These are phyloP conservation scores for Pelobates cultripes DNA, from an alignment of 2,797 vertebrate species.

Conservation along the genomic window DNA sequence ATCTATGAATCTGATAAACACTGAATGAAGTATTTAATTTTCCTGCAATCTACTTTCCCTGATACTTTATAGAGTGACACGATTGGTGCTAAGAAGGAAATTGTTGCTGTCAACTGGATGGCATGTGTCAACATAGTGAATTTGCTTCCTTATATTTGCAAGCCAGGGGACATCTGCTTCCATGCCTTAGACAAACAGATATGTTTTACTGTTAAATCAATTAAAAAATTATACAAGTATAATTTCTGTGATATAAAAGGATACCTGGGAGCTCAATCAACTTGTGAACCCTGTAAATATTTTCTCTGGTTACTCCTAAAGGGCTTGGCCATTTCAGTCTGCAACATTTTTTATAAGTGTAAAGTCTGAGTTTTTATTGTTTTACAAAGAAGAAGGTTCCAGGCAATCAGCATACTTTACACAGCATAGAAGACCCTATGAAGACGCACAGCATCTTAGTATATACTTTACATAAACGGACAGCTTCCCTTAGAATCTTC, in stretches of 20 bases:
- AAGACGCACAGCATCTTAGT: too few relatives aligned
- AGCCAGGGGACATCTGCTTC: conserved; percentile 6
- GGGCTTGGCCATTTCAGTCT: too few relatives aligned
- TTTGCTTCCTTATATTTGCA: conserved; percentile 5
- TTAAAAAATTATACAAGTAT: conserved; percentile 9
- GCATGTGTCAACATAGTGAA: conserved; percentile 17
- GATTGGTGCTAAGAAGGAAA: conserved; percentile 1
- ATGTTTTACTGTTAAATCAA: not conserved
- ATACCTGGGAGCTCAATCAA: too few relatives aligned
- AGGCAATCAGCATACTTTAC: too few relatives aligned
- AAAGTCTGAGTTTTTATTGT: too few relatives aligned
- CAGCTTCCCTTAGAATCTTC: too few relatives aligned
- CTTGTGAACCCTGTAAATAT: too few relatives aligned
- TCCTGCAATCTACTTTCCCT: not conserved
- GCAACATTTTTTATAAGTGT: too few relatives aligned
- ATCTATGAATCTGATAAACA: not conserved
- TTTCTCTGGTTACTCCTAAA: too few relatives aligned
- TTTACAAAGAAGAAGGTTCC: too few relatives aligned
- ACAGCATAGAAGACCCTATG: too few relatives aligned
- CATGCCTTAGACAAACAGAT: conserved; percentile 11
- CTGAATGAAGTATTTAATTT: not conserved
- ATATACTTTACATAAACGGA: too few relatives aligned
- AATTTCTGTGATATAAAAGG: not conserved
- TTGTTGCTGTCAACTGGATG: conserved; percentile 11
- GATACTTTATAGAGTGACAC: not conserved